Evolutionary conservation across 2,888 invertebrate genomes (phyloP), one percentile per base, ranked within the genome.

Genomic region (Drosophila prostipennis): DNA sequence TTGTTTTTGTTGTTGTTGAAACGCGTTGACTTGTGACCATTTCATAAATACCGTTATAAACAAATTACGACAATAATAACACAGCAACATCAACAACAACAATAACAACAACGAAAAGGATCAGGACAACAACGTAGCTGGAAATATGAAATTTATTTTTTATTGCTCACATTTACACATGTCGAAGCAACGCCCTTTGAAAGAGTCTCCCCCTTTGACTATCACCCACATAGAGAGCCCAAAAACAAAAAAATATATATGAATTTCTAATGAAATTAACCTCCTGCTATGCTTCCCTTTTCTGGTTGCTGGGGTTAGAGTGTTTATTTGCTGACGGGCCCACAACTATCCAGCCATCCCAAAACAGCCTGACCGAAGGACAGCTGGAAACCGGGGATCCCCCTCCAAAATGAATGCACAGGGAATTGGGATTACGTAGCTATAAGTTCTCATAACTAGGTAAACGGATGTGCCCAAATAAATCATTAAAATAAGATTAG

Each of bases 241-340:
- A 56, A 56, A 59, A 56, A 74, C 58, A 55, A 67, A 42, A 43
- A 59, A 49, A 72, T 89, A 83, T 88, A 26, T 89, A 86, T 90
- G 90, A 91, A 91, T 90, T 90, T 85, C 80, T 91, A 91, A 91
- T 90, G 90, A 91, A 91, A 91, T 91, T 91, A 90, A 90, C 79
- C 78, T 82, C 74, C 73, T 48, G 59, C 64, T 57, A 55, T 13
- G 55, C 49, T 49, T 19, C 19, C 26, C 39, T 48, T 53, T 53
- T n/a, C 39, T 26, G 42, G 42, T n/a, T 14, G 11, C 39, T n/a
- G 7, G 59, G 36, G 16, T 52, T n/a, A 56, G 73, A 76, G 86
- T 81, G 87, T 86, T 86, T 82, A 82, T 83, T 84, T 82, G 87
- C 68, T 79, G 81, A 87, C 71, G 82, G 80, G 70, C 57, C 71